Percentiles rank a stretch among this genome's conserved stretches.
These are phyloP conservation scores for Monodelphis domestica DNA, from an alignment of 2,797 vertebrate genomes.

Conservation along the genomic window DNA sequence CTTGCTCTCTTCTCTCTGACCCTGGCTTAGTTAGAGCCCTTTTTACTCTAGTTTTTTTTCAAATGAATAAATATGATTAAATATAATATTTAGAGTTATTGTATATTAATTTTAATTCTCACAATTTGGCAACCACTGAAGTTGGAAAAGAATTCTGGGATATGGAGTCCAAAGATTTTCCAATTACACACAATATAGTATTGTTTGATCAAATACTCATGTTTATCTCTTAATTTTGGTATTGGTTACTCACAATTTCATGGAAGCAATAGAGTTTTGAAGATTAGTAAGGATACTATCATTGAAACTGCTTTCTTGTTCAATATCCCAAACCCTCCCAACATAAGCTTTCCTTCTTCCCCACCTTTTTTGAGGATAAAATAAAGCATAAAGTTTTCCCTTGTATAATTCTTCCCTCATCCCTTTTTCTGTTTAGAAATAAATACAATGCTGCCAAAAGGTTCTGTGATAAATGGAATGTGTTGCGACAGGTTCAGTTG, in stretches of 20 bases:
- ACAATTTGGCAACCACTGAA: too few relatives aligned
- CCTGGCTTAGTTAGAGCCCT: too few relatives aligned
- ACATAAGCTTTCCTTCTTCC: not conserved
- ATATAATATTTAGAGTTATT: too few relatives aligned
- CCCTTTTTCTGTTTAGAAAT: slow-evolving; percentile 34
- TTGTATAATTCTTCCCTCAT: not conserved
- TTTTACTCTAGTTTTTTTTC: too few relatives aligned
- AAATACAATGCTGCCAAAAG: slow-evolving; percentile 16
- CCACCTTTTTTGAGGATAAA: not conserved
- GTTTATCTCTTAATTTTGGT: not conserved
- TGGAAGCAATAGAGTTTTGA: not conserved
- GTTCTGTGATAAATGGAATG: slow-evolving; percentile 12
- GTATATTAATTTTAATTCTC: too few relatives aligned
- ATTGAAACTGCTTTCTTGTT: not conserved
- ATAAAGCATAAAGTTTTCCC: not conserved
- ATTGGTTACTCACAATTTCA: not conserved
- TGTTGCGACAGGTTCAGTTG: not conserved
- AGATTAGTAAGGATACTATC: not conserved
- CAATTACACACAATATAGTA: too few relatives aligned
- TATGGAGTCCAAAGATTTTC: too few relatives aligned
- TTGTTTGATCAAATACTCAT: not conserved
- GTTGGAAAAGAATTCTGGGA: too few relatives aligned
- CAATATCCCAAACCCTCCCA: not conserved
- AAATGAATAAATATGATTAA: too few relatives aligned
- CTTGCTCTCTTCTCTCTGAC: too few relatives aligned